These are phyloP conservation scores for Brachyptera risi DNA, from an alignment of 2,888 invertebrate genomes.

Conservation along the genomic window DNA sequence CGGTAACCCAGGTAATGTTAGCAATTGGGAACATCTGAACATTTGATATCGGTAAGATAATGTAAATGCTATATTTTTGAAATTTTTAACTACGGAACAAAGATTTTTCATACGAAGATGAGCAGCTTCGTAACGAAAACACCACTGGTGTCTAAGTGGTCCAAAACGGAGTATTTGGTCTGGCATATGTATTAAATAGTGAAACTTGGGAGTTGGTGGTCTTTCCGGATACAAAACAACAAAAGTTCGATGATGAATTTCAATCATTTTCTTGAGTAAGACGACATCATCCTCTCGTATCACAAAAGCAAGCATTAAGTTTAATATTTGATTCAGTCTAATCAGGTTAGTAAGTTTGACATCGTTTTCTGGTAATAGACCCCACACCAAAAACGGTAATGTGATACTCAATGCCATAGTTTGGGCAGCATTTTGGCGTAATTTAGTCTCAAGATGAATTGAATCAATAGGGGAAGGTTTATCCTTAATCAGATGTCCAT, in stretches of 20 bases:
- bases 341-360: conserved; percentile 27
- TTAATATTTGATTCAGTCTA: conserved; percentile 34
- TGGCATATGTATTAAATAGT: conserved; percentile 32
- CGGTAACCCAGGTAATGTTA: neutral
- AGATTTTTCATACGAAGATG: too few relatives aligned
- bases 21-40: conserved; percentile 27
- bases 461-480: conserved; percentile 33
- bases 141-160: conserved; percentile 33
- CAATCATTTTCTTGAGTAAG: conserved; percentile 34
- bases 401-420: conserved; percentile 33
- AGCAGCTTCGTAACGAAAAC: conserved; percentile 34
- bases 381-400: conserved; percentile 34
- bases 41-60: conserved; percentile 32
- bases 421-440: conserved; percentile 36
- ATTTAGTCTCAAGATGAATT: conserved; percentile 23
- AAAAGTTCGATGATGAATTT: conserved; percentile 29
- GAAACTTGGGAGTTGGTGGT: conserved; percentile 32
- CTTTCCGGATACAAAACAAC: conserved; percentile 33
- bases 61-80: conserved; percentile 34
- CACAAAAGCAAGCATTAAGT: conserved; percentile 34
- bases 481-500: conserved; percentile 33
- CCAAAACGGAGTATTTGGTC: conserved; percentile 32
- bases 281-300: conserved; percentile 26
- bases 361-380: conserved; percentile 29
- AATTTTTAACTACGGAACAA: conserved; percentile 31